Conservation (phyloP, 1,140 invertebrate species). For the Triops cancriformis region DNA sequence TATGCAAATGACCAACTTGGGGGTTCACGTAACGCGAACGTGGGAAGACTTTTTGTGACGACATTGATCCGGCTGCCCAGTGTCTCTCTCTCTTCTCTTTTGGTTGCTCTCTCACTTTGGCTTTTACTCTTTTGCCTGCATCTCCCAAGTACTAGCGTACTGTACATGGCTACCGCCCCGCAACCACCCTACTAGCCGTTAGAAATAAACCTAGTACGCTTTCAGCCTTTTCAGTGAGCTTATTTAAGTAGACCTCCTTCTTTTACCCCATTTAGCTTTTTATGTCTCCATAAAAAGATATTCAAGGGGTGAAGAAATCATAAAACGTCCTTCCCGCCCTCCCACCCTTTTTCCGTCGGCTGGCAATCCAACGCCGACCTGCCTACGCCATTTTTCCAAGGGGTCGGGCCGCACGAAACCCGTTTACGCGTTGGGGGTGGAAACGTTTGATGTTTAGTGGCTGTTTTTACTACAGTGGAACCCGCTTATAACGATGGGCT, state of each 20-base stretch:
- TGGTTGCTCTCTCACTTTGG: not conserved
- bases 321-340: not conserved
- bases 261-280: not conserved
- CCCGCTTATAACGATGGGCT: too few species aligned
- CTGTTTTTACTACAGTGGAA: not conserved
- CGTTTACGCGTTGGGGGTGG: constrained; percentile 8
- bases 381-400: not conserved
- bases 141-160: not conserved
- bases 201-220: too few species aligned
- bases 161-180: not conserved
- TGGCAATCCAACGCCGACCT: not conserved
- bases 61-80: not conserved
- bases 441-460: not conserved
- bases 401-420: not conserved
- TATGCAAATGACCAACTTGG: not conserved
- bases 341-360: not conserved
- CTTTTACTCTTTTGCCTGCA: not conserved
- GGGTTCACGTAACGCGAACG: not conserved
- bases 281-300: not conserved
- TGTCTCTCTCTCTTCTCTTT: not conserved
- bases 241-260: not conserved
- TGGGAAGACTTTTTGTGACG: not conserved
- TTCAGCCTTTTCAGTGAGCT: too few species aligned
- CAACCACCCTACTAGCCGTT: not conserved
- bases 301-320: not conserved